Base-by-base conservation (phyloP, 2,888 invertebrate genomes). In the Parasteatoda lunata region DNA sequence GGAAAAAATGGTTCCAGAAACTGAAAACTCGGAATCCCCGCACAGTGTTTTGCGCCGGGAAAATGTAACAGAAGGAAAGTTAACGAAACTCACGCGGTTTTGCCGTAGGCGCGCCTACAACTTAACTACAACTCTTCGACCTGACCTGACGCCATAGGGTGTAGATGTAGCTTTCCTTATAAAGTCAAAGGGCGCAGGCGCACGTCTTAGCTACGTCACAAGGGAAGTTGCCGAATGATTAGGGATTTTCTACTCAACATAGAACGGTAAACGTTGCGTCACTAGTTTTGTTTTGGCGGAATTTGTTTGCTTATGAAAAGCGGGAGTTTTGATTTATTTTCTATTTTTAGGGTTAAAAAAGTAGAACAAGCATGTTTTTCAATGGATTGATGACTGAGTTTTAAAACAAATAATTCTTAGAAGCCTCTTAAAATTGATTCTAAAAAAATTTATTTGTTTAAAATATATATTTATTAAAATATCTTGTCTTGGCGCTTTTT, bases 101-200 rank as follows among this genome's bases (percentile, higher is more conserved):
- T 76, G 51, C 80, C 86, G 80, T 80, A 87, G 86, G 86, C 81
- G 86, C 86, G 86, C 86, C 86, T 81, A 86, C 86, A 77, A 75
- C 65, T 47, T 48, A 52, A 48, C 68, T 76, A 59, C 73, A 64
- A 68, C 51, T 75, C 76, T 30, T 30, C 81, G 82, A 87, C 81
- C 69, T 82, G 86, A 87, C 81, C 81, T 73, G 86, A 87, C 86
- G 86, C 86, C 86, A 87, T 87, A 80, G 86, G 86, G 73, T 87
- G 86, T 87, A 87, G 86, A 87, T 81, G 86, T 87, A 87, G 81
- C 86, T 87, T 87, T 87, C 86, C 86, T 87, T 87, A 87, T 87
- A 77, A 87, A 87, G 86, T 87, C 86, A 87, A 87, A 87, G 86
- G 77, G 86, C 86, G 86, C 86, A 87, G 73, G 86, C 86, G 86